Evolutionary conservation across 64 coral and sea anemone species (phyloP).

Genomic region (Porites lutea): DNA sequence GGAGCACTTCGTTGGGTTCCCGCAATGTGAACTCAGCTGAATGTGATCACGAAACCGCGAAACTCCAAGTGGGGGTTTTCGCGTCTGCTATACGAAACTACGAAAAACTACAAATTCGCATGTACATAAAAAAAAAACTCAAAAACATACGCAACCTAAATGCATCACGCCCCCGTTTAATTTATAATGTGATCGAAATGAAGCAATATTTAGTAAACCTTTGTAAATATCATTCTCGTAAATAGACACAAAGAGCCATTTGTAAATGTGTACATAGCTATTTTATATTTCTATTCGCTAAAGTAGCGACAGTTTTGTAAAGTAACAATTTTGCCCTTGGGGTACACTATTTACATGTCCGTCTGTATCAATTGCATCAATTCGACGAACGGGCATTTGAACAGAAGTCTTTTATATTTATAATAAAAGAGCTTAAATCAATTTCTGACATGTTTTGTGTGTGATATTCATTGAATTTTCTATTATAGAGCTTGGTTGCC

Average conservation of each 20-base stretch:
- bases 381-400: neutral
- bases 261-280: constrained; percentile 49
- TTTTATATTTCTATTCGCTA: constrained; percentile 28
- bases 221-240: constrained; percentile 48
- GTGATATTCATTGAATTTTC: too few relatives aligned
- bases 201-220: constrained; percentile 14
- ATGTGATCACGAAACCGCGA: constrained; percentile 19
- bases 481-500: too few relatives aligned
- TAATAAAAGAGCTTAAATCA: constrained; percentile 21
- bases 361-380: constrained; percentile 20
- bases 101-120: neutral
- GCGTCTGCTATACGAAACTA: neutral
- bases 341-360: constrained; percentile 5
- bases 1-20: neutral
- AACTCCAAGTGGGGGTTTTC: neutral
- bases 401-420: constrained; percentile 5
- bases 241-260: neutral
- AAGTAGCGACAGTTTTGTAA: constrained; percentile 30
- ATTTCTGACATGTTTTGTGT: neutral
- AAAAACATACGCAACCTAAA: neutral
- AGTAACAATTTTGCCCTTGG: neutral
- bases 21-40: neutral
- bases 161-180: constrained; percentile 11
- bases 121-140: neutral
- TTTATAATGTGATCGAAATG: constrained; percentile 30